A percentile compares a stretch with the other conserved stretches of the same genome.
Conservation (phyloP, 1,140 invertebrate genomes). For the Eurosta solidaginis region DNA sequence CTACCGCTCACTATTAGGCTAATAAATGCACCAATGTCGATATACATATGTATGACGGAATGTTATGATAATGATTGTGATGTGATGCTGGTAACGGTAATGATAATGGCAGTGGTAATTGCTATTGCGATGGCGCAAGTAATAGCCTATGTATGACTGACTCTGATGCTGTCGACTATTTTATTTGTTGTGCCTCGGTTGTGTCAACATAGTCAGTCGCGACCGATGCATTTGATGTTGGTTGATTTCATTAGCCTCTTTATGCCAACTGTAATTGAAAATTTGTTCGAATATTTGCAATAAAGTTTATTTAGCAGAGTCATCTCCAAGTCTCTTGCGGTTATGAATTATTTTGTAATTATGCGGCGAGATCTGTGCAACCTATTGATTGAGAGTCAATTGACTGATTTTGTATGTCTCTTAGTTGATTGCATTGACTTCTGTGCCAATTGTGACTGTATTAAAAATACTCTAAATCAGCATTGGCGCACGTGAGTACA, state of each 20-base stretch:
- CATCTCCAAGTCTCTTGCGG: not conserved
- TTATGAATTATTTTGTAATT: not conserved
- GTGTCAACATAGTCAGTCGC: constrained; percentile 15
- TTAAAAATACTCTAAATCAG: too few relatives aligned
- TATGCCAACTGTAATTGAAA: constrained; percentile 18
- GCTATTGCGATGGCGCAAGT: not conserved
- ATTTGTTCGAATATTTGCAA: constrained; percentile 17
- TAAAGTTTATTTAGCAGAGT: not conserved
- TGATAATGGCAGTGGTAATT: constrained; percentile 23
- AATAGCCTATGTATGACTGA: not conserved
- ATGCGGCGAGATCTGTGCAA: not conserved
- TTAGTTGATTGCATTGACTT: too few relatives aligned
- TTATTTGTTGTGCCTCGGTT: not conserved
- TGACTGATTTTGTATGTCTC: not conserved
- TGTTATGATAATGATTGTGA: constrained; percentile 11
- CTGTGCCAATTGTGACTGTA: too few relatives aligned
- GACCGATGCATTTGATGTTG: not conserved
- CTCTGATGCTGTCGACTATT: not conserved
- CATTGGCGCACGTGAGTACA: too few relatives aligned
- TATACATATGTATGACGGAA: not conserved
- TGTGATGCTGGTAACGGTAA: constrained; percentile 13
- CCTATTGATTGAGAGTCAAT: not conserved
- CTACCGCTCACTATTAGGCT: not conserved
- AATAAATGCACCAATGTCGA: not conserved
- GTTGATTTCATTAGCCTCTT: constrained; percentile 22